These are phyloP conservation scores for Eupithecia dodoneata DNA, from an alignment of 2,888 invertebrate genomes.

Conservation along the genomic window DNA sequence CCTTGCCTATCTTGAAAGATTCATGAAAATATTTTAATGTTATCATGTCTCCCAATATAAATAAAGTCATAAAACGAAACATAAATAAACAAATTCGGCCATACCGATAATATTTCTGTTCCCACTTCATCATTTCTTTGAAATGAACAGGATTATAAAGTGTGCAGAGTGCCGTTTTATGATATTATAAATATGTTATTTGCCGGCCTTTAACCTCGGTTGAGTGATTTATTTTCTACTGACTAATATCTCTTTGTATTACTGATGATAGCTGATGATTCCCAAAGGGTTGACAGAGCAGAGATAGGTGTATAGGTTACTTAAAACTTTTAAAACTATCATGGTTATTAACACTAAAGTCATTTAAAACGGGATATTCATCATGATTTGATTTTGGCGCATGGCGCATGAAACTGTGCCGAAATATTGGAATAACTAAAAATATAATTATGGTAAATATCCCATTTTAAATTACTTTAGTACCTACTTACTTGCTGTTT, in stretches of 20 bases:
- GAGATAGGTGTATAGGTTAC: no score
- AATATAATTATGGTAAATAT: no score
- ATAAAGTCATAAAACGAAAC: conserved; percentile 35
- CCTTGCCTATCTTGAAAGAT: background rate
- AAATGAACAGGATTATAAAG: conserved; percentile 39
- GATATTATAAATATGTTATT: conserved; percentile 22
- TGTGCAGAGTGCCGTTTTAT: conserved; percentile 25
- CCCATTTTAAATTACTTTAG: no score
- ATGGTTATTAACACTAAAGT: no score
- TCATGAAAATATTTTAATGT: conserved; percentile 5
- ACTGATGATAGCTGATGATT: background rate
- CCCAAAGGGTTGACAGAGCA: background rate
- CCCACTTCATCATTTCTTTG: conserved; percentile 38
- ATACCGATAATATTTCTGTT: conserved; percentile 35
- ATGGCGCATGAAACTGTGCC: no score
- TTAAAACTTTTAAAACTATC: no score
- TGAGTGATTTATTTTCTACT: conserved; percentile 13
- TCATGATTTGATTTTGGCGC: no score
- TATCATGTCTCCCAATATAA: conserved; percentile 24
- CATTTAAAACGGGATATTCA: no score
- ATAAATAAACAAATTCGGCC: conserved; percentile 33
- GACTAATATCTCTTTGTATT: conserved; percentile 8
- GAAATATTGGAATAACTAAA: no score
- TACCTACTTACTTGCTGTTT: no score
- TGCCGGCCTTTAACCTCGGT: conserved; percentile 20